These are phyloP conservation scores for Brachionus asplanchnoidis DNA, from an alignment of 1,140 invertebrate species.

Conservation along the genomic window DNA sequence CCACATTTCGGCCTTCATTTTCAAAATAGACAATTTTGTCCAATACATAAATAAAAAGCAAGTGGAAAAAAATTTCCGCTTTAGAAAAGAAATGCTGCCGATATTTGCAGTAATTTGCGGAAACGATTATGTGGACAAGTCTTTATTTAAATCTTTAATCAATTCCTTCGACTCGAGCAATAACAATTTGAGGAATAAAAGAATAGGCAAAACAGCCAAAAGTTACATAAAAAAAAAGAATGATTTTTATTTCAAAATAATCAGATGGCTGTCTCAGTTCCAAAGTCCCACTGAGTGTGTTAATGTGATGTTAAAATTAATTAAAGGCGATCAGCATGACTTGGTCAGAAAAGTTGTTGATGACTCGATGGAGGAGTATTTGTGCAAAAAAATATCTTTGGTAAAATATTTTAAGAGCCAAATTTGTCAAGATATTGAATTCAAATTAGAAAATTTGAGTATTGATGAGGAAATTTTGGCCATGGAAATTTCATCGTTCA, in stretches of 20 bases:
- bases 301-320: neutral
- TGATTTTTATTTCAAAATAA: neutral
- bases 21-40: slow-evolving; percentile 19
- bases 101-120: neutral
- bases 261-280: slow-evolving; percentile 28
- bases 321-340: neutral
- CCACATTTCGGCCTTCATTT: neutral
- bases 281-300: neutral
- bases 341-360: neutral
- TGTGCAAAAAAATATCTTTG: neutral
- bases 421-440: neutral
- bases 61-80: neutral
- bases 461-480: neutral
- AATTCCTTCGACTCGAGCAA: slow-evolving; percentile 19
- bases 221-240: neutral
- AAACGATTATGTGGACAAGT: slow-evolving; percentile 25
- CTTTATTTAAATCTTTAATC: neutral
- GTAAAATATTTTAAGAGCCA: neutral
- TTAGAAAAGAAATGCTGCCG: slow-evolving; percentile 29
- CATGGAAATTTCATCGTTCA: neutral
- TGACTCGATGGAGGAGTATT: neutral
- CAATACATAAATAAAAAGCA: neutral
- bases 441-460: neutral
- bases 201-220: neutral
- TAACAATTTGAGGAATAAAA: neutral